Evolutionary conservation across 2,888 invertebrate species (phyloP), one percentile per base, ranked within the genome.

Genomic region (Temnothorax unifasciatus): DNA sequence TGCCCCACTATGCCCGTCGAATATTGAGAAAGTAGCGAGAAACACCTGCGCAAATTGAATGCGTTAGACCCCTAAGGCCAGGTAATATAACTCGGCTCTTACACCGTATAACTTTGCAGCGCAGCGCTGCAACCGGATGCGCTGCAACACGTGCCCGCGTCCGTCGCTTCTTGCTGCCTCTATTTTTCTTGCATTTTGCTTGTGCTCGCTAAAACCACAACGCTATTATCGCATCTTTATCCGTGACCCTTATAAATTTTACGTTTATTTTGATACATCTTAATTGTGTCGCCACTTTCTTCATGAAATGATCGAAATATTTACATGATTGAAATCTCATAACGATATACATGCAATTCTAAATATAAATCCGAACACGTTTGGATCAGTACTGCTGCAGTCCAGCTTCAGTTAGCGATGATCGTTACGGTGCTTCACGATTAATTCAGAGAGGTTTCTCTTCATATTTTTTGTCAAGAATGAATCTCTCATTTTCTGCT

Each of bases 21-120:
- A 90, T 92, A 92, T 90, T 86, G 88, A 91, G 88, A 85, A 87
- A 85, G 87, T 79, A 86, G 82, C 86, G 85, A 44, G 87, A 84
- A 90, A 89, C 91, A 91, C 87, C 90, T 91, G 92, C 89, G 89
- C 92, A 87, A 92, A 92, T 92, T 90, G 90, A 91, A 91, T 88
- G 87, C 89, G 90, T 90, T 83, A 85, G 82, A 79, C 61, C 57
- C 57, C 44, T 61, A 21, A 76, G 74, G 82, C 41, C 82, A 87
- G 82, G 66, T 88, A 83, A 85, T 87, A 73, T 59, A 29, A 64
- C 59, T 66, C 25, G 79, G 54, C 63, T 73, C 79, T 83, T 71
- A 76, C 57, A 76, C 38, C 47, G 63, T 68, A 64, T 47, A 47
- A 59, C n/a, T 52, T 21, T 41, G 66, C 25, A 59, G 34, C 44